A percentile compares a stretch with the other conserved stretches of the same genome.
Conservation (phyloP, 2,888 invertebrate genomes). For the Flexamia atlantica region DNA sequence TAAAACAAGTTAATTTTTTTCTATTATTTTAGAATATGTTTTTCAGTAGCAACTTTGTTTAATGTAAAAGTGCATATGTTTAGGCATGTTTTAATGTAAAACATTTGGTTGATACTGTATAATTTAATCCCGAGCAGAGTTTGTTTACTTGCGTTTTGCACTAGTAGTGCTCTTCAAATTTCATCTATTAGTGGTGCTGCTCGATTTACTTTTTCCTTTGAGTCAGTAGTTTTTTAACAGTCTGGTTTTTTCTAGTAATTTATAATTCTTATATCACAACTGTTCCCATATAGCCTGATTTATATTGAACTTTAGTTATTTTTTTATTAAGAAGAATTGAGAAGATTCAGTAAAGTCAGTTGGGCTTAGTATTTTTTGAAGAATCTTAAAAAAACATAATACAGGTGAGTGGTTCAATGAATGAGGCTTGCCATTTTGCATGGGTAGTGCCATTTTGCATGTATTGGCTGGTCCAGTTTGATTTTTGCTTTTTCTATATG, state of each 20-base stretch:
- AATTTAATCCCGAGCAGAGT: too few species aligned
- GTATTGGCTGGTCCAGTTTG: not conserved
- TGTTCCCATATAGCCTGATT: not conserved
- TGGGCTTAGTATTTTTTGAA: not conserved
- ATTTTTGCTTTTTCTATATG: not conserved
- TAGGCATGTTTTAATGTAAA: too few species aligned
- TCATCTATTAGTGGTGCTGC: not conserved
- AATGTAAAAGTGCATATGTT: too few species aligned
- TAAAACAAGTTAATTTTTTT: too few species aligned
- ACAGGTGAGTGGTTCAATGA: not conserved
- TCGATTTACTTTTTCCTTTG: not conserved
- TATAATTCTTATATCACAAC: not conserved
- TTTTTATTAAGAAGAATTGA: not conserved
- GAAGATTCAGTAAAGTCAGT: not conserved
- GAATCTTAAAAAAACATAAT: not conserved
- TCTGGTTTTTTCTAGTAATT: not conserved
- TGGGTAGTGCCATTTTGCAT: not conserved
- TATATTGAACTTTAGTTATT: not conserved
- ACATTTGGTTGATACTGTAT: too few species aligned
- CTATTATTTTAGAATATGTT: too few species aligned
- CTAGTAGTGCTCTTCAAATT: not conserved
- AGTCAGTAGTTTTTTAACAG: not conserved
- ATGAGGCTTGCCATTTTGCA: not conserved
- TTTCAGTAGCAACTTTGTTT: too few species aligned
- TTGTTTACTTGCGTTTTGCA: too few species aligned